Evolutionary conservation across 2,888 invertebrate genomes (phyloP).

Genomic region (Caenorhabditis sp.): DNA sequence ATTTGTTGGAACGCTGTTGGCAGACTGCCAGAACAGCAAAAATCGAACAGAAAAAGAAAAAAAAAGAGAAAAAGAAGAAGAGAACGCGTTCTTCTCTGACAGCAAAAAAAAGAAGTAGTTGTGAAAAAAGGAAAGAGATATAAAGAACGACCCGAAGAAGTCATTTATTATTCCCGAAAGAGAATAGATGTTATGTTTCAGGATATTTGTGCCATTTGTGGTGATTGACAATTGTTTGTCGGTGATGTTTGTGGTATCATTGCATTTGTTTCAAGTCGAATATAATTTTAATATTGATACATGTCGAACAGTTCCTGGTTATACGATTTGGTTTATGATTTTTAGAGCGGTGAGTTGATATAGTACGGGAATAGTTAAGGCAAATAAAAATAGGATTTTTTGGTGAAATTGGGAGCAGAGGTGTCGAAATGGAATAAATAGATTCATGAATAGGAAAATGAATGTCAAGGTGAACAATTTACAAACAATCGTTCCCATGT

Average conservation of each 20-base stretch:
- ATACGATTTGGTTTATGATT: constrained; percentile 11
- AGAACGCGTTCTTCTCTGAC: neutral
- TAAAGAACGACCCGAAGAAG: neutral
- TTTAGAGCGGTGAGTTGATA: constrained; percentile 4
- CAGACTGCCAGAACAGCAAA: constrained; percentile 8
- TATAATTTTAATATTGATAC: constrained; percentile 30
- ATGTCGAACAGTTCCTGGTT: constrained; percentile 18
- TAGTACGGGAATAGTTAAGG: too few species aligned
- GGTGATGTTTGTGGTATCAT: constrained; percentile 31
- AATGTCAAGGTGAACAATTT: too few species aligned
- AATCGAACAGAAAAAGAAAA: neutral
- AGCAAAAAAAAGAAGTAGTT: neutral
- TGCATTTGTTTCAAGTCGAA: constrained; percentile 32
- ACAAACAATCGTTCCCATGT: too few species aligned
- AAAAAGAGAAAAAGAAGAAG: neutral
- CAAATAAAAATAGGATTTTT: too few species aligned
- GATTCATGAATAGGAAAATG: too few species aligned
- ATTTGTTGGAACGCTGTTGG: constrained; percentile 4
- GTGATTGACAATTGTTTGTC: constrained; percentile 42
- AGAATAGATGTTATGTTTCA: constrained; percentile 16
- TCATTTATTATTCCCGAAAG: neutral
- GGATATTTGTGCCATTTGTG: constrained; percentile 42
- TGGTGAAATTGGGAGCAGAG: too few species aligned
- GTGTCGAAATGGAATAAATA: too few species aligned
- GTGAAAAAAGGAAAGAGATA: neutral